phyloP scores from a whole-genome alignment of 2,113 vertebrate species.

The Lontra canadensis region DNA sequence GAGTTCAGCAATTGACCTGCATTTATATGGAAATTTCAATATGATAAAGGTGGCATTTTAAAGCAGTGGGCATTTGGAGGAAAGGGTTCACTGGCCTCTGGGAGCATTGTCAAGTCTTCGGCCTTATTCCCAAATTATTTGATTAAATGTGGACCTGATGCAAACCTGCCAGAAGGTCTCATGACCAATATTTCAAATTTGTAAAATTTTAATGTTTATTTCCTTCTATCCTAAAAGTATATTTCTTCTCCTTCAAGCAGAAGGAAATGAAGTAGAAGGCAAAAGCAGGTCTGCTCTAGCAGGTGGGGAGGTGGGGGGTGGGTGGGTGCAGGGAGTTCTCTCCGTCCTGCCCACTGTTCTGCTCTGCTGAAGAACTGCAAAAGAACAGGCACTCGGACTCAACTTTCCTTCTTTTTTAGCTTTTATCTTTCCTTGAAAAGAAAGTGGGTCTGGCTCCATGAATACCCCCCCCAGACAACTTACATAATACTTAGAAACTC shows the following conservation, averaged over 20 bases:
- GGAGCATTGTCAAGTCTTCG: not conserved
- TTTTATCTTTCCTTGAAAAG: constrained; percentile 3
- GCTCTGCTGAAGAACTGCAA: not conserved
- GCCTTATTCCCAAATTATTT: not conserved
- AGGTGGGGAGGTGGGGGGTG: not conserved
- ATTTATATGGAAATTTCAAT: not conserved
- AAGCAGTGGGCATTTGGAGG: not conserved
- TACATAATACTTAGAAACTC: not conserved
- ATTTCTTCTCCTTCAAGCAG: not conserved
- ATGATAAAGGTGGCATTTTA: not conserved
- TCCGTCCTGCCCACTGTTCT: not conserved
- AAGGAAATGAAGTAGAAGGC: not conserved
- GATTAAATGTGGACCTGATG: not conserved
- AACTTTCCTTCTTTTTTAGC: not conserved
- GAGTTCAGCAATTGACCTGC: not conserved
- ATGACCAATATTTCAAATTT: not conserved
- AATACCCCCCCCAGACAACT: not conserved
- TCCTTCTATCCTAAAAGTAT: constrained; percentile 16
- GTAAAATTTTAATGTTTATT: not conserved
- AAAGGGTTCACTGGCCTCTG: not conserved
- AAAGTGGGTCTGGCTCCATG: not conserved
- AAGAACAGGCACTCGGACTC: not conserved
- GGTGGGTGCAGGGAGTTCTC: not conserved
- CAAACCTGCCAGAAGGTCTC: not conserved
- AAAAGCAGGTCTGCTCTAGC: not conserved